Percentiles rank a stretch among this genome's conserved stretches.
These are phyloP conservation scores for Aphidius ervi DNA, from an alignment of 1,140 invertebrate genomes.

Conservation along the genomic window DNA sequence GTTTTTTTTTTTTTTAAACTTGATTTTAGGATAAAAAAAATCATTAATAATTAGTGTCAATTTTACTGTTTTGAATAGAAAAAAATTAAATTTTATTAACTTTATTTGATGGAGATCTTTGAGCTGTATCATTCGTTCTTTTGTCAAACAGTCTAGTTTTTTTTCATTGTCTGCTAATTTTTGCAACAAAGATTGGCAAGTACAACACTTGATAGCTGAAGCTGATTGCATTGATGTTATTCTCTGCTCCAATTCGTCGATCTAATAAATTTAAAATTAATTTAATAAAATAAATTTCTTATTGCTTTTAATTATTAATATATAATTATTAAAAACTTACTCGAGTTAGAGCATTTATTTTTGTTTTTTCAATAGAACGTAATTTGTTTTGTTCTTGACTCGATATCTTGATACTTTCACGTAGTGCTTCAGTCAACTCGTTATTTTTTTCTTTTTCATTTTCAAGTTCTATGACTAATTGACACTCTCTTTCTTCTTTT, in stretches of 20 bases:
- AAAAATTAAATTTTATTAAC: slow-evolving; percentile 51
- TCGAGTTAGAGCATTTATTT: slow-evolving; percentile 60
- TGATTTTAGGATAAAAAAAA: too few species aligned
- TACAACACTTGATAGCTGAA: slow-evolving; percentile 62
- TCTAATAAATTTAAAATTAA: slow-evolving; percentile 52
- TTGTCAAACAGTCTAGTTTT: slow-evolving; percentile 54
- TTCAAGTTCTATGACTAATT: slow-evolving; percentile 28
- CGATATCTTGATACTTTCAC: slow-evolving; percentile 63
- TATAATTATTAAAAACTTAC: slow-evolving; percentile 45
- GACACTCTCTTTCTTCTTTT: slow-evolving; percentile 36
- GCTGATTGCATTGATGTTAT: slow-evolving; percentile 66
- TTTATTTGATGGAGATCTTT: slow-evolving; percentile 76
- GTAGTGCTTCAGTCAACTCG: slow-evolving; percentile 50
- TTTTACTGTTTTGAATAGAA: too few species aligned
- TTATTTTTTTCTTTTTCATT: slow-evolving; percentile 33
- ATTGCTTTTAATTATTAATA: neutral
- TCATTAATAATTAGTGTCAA: too few species aligned
- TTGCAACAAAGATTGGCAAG: slow-evolving; percentile 60
- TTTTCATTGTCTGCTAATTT: slow-evolving; percentile 59
- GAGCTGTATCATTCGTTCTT: slow-evolving; percentile 65
- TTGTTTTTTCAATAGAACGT: slow-evolving; percentile 58
- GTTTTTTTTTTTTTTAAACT: too few species aligned
- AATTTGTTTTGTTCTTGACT: slow-evolving; percentile 62
- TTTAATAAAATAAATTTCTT: neutral
- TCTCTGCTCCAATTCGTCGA: slow-evolving; percentile 67